Evolutionary conservation across 2,797 vertebrate species (phyloP).

Genomic region (Sebastes trivittatus): DNA sequence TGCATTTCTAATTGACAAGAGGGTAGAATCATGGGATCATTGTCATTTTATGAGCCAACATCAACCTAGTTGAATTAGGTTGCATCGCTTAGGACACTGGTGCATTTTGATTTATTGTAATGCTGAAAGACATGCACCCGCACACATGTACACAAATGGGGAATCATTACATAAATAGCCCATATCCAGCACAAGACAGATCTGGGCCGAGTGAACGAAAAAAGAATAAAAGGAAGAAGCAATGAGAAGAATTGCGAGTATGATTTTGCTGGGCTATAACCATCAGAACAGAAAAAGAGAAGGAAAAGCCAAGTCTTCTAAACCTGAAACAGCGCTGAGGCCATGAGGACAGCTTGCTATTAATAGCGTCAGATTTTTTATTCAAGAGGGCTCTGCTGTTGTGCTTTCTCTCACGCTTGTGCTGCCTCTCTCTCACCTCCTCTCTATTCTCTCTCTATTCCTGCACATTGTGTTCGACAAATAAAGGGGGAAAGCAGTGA

Average conservation of each 20-base stretch:
- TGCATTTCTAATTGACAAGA: conserved; percentile 33
- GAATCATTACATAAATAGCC: conserved; percentile 49
- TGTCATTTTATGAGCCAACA: conserved; percentile 24
- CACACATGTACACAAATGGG: conserved; percentile 10
- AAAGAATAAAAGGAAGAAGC: conserved; percentile 13
- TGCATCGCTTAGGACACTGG: background rate
- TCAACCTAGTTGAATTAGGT: conserved; percentile 24
- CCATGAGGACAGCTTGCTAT: conserved; percentile 78
- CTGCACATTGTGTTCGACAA: conserved; percentile 56
- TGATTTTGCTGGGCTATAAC: conserved; percentile 18
- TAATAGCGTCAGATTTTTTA: conserved; percentile 83
- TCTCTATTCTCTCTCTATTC: conserved; percentile 43
- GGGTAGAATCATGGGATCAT: conserved; percentile 2
- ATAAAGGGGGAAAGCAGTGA: conserved; percentile 25
- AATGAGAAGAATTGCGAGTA: background rate
- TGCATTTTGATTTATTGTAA: conserved; percentile 29
- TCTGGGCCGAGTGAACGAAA: conserved; percentile 25
- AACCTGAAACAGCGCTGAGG: conserved; percentile 68
- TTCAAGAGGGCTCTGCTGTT: conserved; percentile 81
- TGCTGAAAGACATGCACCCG: conserved; percentile 5
- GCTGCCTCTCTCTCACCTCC: conserved; percentile 47
- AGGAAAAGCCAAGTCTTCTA: conserved; percentile 61
- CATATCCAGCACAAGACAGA: conserved; percentile 28
- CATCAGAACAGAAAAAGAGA: conserved; percentile 24
- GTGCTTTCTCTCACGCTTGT: conserved; percentile 63